Evolutionary conservation across 2,113 vertebrate genomes (phyloP), one percentile per base, ranked within the genome.

Genomic region (Hemiprocne comata): DNA sequence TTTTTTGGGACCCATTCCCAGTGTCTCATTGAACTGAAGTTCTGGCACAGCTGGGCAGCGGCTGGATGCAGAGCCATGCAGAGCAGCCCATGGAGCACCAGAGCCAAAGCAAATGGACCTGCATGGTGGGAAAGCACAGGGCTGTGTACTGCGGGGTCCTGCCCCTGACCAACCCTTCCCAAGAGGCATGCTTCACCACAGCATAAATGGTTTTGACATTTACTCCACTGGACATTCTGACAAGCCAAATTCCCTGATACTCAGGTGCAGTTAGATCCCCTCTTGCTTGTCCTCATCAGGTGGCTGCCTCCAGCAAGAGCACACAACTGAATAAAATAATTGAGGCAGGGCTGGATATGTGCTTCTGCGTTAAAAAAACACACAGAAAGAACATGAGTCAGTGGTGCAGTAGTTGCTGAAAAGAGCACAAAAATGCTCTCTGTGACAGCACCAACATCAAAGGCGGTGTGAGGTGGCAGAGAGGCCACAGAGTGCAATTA

Each of bases 1-100:
- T 79, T 24, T 84, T 67, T 54, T 85, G 82, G 93, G 93, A 62
- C n/a, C 72, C 8, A 3, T 94, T 95, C 91, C 91, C 81, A 80
- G 83, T 8, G 76, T 46, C 36, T 88, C 53, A 65, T 60, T 33
- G 85, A 77, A 70, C 19, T 2, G 48, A 65, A 83, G 46, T 20
- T 11, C 70, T 75, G 1, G 12, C 57, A 84, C 62, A 36, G 81
- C 54, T 25, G 42, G 33, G 69, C 89, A 85, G 89, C 0, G 1
- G 74, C 74, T 93, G 85, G 77, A 50, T 14, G 33, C 10, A 8
- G 88, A 67, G 86, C 10, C 54, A 29, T 9, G 34, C 38, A 33
- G 62, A 26, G 10, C 71, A 58, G 51, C 26, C 65, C 58, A 14
- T 50, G 11, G 76, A 50, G 44, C 51, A 3, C 28, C 21, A 1